Evolutionary conservation across 1,140 invertebrate genomes (phyloP), one percentile per base, ranked within the genome.

Genomic region (Drosophila tropicalis): DNA sequence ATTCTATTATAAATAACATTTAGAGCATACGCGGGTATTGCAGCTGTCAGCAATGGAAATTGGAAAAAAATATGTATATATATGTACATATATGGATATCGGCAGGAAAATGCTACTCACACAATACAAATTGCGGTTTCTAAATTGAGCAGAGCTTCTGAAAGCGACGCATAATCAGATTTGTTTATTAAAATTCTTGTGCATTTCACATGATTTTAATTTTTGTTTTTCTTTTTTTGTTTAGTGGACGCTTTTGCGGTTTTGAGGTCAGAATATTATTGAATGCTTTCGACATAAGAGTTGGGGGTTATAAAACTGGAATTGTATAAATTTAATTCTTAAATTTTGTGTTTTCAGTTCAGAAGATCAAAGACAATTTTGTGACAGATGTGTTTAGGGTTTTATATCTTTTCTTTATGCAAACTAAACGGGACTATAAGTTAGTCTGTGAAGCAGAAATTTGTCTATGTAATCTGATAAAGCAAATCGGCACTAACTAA

Each of bases 1-100:
- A 86, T 87, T 87, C 84, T 87, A 87, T 86, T 86, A 86, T 86
- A 86, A 86, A 86, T 86, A 86, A 83, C 83, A 86, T 86, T 86
- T 83, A 87, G 79, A 72, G 67, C 57, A 57, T 64, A 69, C 62
- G 72, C 65, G 77, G 74, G 67, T 81, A 84, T 89, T 83, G 84
- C 84, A 84, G 83, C 81, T 87, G 83, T 87, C 83, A 87, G 84
- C 84, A 70, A 73, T 89, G 84, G 67, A 87, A 87, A 87, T 87
- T 89, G 84, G 61, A 83, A 81, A 66, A 66, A 55, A 71, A 67
- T 75, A 36, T 54, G 47, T 60, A 66, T 15, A 61, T 62, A 51
- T 34, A 44, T 34, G 25, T 70, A 55, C 15, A 34, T 54, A 22
- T 55, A 32, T 65, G 15, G 63, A 41, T 63, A 39, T 68, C 40